phyloP scores from a whole-genome alignment of 1,140 invertebrate genomes.

The Drosophila gunungcola region DNA sequence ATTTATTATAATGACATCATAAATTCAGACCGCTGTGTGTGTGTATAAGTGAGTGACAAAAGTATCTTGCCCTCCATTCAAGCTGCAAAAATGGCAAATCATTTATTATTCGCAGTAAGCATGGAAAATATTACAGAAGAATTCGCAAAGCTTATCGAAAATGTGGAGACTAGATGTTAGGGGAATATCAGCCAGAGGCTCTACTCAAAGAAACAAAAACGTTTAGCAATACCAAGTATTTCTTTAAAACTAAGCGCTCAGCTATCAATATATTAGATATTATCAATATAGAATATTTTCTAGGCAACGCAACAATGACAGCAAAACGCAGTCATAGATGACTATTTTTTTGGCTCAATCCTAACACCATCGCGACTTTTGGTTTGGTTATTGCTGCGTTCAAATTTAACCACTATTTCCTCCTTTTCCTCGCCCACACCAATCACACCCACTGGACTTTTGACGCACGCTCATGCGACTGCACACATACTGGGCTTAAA shows the following conservation, averaged over 20 bases:
- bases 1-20: conserved; percentile 82
- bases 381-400: conserved; percentile 46
- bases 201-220: neutral
- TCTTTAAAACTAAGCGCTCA: too few species aligned
- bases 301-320: conserved; percentile 10
- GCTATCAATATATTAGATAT: too few species aligned
- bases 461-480: conserved; percentile 19
- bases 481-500: conserved; percentile 19
- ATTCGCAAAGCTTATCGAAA: conserved; percentile 18
- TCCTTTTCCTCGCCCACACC: conserved; percentile 4
- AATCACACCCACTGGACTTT: conserved; percentile 14
- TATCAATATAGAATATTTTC: too few species aligned
- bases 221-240: too few species aligned
- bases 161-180: neutral
- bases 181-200: conserved; percentile 1
- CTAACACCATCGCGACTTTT: conserved; percentile 46
- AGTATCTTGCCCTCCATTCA: conserved; percentile 16
- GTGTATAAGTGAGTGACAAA: conserved; percentile 54
- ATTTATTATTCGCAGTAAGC: conserved; percentile 47
- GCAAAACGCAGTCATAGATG: conserved; percentile 34
- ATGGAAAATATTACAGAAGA: conserved; percentile 14
- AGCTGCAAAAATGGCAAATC: conserved; percentile 53
- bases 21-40: conserved; percentile 57
- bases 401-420: conserved; percentile 41
- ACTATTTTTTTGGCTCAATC: conserved; percentile 19